These are phyloP conservation scores for Porites evermanni DNA, from an alignment of 92 coral and sea anemone genomes.

Conservation along the genomic window DNA sequence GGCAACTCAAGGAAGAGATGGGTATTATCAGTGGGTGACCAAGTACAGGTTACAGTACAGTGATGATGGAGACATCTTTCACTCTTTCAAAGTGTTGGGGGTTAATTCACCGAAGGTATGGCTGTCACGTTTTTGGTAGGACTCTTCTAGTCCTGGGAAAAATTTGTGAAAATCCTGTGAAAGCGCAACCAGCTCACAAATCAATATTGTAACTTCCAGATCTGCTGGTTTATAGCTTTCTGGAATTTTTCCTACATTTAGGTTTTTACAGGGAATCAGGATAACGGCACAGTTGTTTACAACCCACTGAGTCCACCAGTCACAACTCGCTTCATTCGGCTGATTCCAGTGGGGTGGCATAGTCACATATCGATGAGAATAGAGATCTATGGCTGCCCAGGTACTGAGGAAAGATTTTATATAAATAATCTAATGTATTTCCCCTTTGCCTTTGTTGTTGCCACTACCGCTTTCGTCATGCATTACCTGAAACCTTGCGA, in stretches of 20 bases:
- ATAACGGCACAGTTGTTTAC: background rate
- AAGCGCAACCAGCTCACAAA: no score
- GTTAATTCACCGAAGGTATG: background rate
- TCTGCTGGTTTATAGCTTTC: no score
- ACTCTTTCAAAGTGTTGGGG: background rate
- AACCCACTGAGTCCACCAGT: background rate
- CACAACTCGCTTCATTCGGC: slow-evolving; percentile 7
- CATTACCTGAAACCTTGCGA: no score
- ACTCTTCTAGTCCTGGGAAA: no score
- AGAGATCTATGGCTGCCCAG: slow-evolving; percentile 32
- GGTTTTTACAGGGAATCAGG: background rate
- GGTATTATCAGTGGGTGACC: background rate
- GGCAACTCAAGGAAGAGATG: slow-evolving; percentile 22
- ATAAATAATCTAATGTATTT: no score
- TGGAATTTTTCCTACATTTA: no score
- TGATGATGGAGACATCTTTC: background rate
- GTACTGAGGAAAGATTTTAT: background rate
- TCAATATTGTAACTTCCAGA: no score
- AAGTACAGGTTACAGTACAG: background rate
- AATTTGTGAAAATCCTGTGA: no score
- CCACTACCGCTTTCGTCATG: background rate
- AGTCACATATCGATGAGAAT: slow-evolving; percentile 7
- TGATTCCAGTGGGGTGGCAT: slow-evolving; percentile 10
- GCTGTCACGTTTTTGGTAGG: background rate
- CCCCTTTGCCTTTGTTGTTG: background rate